phyloP scores from a whole-genome alignment of 2,797 vertebrate species.

The Onychomys leucogaster region DNA sequence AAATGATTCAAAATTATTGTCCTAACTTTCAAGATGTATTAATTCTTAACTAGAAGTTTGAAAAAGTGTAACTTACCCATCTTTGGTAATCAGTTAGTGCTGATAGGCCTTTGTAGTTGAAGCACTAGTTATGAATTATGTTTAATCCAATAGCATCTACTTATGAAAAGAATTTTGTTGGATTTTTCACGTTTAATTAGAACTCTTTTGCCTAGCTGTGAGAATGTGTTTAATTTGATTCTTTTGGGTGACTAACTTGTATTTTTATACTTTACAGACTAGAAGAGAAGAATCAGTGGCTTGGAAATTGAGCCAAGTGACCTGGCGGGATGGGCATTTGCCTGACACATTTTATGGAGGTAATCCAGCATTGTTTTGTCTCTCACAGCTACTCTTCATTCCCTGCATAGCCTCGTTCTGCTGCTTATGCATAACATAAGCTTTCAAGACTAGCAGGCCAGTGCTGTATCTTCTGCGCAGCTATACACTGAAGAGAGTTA shows the following conservation, averaged over 20 bases:
- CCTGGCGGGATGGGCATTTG: slow-evolving; percentile 77
- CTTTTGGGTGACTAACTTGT: slow-evolving; percentile 45
- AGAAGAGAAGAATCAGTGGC: slow-evolving; percentile 63
- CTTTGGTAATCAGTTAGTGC: slow-evolving; percentile 14
- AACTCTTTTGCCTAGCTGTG: slow-evolving; percentile 48
- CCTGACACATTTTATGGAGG: slow-evolving; percentile 72
- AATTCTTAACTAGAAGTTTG: slow-evolving; percentile 50
- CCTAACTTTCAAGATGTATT: slow-evolving; percentile 57
- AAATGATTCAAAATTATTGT: slow-evolving; percentile 42
- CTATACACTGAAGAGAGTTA: background rate
- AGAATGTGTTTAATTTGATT: slow-evolving; percentile 46
- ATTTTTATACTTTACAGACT: slow-evolving; percentile 70
- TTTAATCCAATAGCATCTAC: slow-evolving; percentile 28
- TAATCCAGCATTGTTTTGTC: slow-evolving; percentile 61
- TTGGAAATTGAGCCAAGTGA: slow-evolving; percentile 70
- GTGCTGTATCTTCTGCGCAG: background rate
- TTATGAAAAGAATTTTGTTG: slow-evolving; percentile 38
- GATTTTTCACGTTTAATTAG: slow-evolving; percentile 15
- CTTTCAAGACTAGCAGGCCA: background rate
- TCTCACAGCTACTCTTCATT: background rate
- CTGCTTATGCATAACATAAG: background rate
- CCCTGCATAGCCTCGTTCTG: background rate
- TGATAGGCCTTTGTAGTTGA: slow-evolving; percentile 9
- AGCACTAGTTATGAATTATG: slow-evolving; percentile 43
- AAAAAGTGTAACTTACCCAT: slow-evolving; percentile 30